Percentiles rank a stretch among this genome's conserved stretches.
phyloP scores from a whole-genome alignment of 2,113 vertebrate genomes.

The Catharus fuscescens region DNA sequence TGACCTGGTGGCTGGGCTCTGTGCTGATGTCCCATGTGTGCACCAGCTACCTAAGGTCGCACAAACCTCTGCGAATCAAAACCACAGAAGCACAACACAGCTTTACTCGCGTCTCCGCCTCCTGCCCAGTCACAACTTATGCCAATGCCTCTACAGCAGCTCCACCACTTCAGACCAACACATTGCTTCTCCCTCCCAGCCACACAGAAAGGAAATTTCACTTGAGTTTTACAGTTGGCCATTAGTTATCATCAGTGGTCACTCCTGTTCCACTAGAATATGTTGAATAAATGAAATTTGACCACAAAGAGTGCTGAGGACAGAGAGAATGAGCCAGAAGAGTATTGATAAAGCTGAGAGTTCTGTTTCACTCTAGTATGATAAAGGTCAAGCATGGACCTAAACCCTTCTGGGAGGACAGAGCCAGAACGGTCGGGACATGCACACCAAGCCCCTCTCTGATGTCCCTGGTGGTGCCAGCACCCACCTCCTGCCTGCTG shows the following conservation, averaged over 20 bases:
- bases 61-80: slow-evolving; percentile 32
- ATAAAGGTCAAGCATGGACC: not conserved
- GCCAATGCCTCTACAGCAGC: not conserved
- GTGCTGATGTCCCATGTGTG: slow-evolving; percentile 12
- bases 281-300: not conserved
- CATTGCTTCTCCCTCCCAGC: not conserved
- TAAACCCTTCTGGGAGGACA: not conserved
- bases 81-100: slow-evolving; percentile 16
- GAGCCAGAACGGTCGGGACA: not conserved
- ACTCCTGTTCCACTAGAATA: not conserved
- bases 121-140: not conserved
- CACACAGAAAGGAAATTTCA: not conserved
- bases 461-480: not conserved
- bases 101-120: not conserved
- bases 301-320: not conserved
- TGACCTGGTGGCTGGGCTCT: slow-evolving; percentile 20
- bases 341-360: not conserved
- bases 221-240: not conserved
- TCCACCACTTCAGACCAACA: not conserved
- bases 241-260: not conserved
- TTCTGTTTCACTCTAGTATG: not conserved
- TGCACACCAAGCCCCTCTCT: not conserved
- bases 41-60: slow-evolving; percentile 10
- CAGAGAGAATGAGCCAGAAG: not conserved
- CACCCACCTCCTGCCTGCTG: not conserved